These are phyloP conservation scores for Drosophila tanythrix DNA, from an alignment of 2,888 invertebrate species.

Conservation along the genomic window DNA sequence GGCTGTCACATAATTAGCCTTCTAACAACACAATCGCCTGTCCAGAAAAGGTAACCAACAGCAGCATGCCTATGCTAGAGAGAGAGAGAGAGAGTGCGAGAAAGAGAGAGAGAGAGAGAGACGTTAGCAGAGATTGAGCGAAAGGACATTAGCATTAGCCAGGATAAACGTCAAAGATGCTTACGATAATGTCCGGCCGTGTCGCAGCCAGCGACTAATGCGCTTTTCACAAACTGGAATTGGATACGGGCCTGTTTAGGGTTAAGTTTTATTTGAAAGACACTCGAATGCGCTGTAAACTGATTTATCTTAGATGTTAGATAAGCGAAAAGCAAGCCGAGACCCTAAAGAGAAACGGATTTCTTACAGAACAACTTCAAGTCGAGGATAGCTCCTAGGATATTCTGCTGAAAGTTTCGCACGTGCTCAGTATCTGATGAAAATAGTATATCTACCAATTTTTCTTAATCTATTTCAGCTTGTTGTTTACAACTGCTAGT, in stretches of 20 bases:
- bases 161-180: conserved; percentile 73
- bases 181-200: conserved; percentile 66
- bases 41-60: conserved; percentile 55
- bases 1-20: conserved; percentile 83
- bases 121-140: conserved; percentile 12
- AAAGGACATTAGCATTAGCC: conserved; percentile 71
- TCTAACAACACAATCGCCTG: conserved; percentile 74
- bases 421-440: conserved; percentile 12
- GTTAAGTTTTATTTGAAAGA: conserved; percentile 37
- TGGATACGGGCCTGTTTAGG: conserved; percentile 20
- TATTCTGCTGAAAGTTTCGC: not conserved
- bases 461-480: not conserved
- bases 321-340: conserved; percentile 23
- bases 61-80: not conserved
- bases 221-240: conserved; percentile 47
- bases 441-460: not conserved
- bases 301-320: conserved; percentile 47
- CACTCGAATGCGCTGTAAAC: conserved; percentile 38
- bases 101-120: not conserved
- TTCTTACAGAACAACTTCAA: not conserved
- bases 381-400: not conserved
- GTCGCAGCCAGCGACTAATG: conserved; percentile 60
- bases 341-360: conserved; percentile 4
- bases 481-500: not conserved
- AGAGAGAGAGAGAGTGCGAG: not conserved